These are phyloP conservation scores for Megalops atlanticus DNA, from an alignment of 2,113 vertebrate genomes.

Conservation along the genomic window DNA sequence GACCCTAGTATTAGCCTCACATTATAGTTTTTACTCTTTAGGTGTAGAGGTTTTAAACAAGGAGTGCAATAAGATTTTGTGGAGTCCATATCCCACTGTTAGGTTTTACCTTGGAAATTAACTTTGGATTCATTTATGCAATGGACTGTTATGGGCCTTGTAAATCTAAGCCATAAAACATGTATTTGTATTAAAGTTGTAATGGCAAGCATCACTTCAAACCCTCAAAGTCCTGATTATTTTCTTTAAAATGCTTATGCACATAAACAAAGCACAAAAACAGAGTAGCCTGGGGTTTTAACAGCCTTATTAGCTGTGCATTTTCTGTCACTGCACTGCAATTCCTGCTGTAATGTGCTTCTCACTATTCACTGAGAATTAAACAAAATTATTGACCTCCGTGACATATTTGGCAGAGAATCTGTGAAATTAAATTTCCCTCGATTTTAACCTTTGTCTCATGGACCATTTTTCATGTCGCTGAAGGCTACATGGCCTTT, in stretches of 20 bases:
- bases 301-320: slow-evolving; percentile 16
- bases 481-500: background rate
- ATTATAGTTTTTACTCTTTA: background rate
- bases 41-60: background rate
- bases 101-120: background rate
- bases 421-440: slow-evolving; percentile 19
- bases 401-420: background rate
- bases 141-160: background rate
- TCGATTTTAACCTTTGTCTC: slow-evolving; percentile 30
- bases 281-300: background rate
- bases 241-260: slow-evolving; percentile 12
- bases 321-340: slow-evolving; percentile 8
- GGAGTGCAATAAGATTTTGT: background rate
- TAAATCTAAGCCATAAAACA: background rate
- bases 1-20: background rate
- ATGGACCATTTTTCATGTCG: slow-evolving; percentile 13
- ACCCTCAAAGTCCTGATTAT: slow-evolving; percentile 7
- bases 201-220: background rate
- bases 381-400: slow-evolving; percentile 31
- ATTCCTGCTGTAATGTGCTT: slow-evolving; percentile 13
- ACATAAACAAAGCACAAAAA: slow-evolving; percentile 22
- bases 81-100: background rate
- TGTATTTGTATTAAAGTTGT: background rate
- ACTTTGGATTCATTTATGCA: background rate
- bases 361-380: slow-evolving; percentile 19